Evolutionary conservation across 2,797 vertebrate species (phyloP).

Genomic region (Gymnodraco acuticeps): DNA sequence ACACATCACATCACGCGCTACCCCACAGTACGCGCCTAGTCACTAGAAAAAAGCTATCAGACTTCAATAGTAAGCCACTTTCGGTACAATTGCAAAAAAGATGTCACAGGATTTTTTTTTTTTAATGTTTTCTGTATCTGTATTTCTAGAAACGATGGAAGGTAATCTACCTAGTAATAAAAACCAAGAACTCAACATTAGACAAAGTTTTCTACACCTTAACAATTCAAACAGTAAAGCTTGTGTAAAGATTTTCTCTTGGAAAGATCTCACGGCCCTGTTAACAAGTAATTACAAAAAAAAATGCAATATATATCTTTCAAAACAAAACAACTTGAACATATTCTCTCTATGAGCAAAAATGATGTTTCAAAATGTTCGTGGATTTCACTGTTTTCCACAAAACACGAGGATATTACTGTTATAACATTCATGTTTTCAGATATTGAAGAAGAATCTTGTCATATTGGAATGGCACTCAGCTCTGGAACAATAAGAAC

Average conservation of each 20-base stretch:
- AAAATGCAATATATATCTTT: slow-evolving; percentile 71
- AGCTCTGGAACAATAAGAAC: slow-evolving; percentile 68
- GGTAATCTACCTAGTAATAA: slow-evolving; percentile 91
- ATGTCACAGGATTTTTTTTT: slow-evolving; percentile 89
- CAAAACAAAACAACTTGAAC: slow-evolving; percentile 69
- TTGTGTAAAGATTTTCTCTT: slow-evolving; percentile 88
- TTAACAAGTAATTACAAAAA: slow-evolving; percentile 84
- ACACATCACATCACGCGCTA: slow-evolving; percentile 89
- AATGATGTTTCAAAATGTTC: slow-evolving; percentile 68
- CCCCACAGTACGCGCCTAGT: slow-evolving; percentile 87
- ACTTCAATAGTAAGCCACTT: slow-evolving; percentile 99
- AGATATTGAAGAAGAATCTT: slow-evolving; percentile 74
- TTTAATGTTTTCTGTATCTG: slow-evolving; percentile 82
- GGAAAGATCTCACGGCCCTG: slow-evolving; percentile 87
- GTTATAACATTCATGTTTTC: slow-evolving; percentile 83
- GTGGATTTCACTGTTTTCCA: slow-evolving; percentile 63
- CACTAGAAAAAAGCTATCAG: slow-evolving; percentile 90
- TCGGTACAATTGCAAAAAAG: slow-evolving; percentile 98
- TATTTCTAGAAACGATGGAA: slow-evolving; percentile 95
- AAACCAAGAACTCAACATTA: slow-evolving; percentile 90
- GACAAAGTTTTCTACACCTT: slow-evolving; percentile 92
- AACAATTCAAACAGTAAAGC: slow-evolving; percentile 92
- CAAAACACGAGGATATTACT: slow-evolving; percentile 76
- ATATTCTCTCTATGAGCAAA: slow-evolving; percentile 72
- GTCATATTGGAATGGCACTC: slow-evolving; percentile 78